Conservation (phyloP, 2,797 vertebrate genomes). For the Xiphophorus birchmanni region DNA sequence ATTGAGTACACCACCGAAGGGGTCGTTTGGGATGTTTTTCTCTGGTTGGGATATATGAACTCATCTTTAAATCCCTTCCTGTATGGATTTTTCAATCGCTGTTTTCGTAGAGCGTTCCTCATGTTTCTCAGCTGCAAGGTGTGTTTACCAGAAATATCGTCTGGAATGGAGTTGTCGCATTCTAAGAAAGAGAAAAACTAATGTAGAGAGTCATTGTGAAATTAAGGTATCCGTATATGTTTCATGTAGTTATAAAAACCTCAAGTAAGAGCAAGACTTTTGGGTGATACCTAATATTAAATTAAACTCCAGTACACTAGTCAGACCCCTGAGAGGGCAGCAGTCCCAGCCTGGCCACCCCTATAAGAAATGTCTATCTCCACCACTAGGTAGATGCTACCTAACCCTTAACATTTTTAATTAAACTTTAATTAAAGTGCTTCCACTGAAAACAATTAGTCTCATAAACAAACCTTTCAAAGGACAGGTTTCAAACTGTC, state of each 20-base stretch:
- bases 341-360: too few relatives aligned
- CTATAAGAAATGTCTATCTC: too few relatives aligned
- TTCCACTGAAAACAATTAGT: neutral
- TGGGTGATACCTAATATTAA: neutral
- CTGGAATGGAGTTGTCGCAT: slow-evolving; percentile 81
- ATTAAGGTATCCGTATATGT: slow-evolving; percentile 1
- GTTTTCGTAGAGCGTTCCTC: slow-evolving; percentile 83
- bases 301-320: neutral
- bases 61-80: slow-evolving; percentile 85
- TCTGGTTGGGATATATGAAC: slow-evolving; percentile 86
- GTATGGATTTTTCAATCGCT: slow-evolving; percentile 83
- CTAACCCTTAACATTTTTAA: neutral
- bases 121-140: slow-evolving; percentile 83
- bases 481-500: neutral
- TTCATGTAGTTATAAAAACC: neutral
- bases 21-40: slow-evolving; percentile 80
- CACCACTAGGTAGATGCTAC: neutral
- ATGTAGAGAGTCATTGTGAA: slow-evolving; percentile 53
- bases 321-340: too few relatives aligned
- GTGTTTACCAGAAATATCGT: slow-evolving; percentile 71
- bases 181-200: slow-evolving; percentile 73
- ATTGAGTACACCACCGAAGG: slow-evolving; percentile 79
- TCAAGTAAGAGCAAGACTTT: neutral
- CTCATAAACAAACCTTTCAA: neutral
- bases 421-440: neutral